Evolutionary conservation across 2,888 invertebrate genomes (phyloP), one percentile per base, ranked within the genome.

Genomic region (Rutpela maculata): DNA sequence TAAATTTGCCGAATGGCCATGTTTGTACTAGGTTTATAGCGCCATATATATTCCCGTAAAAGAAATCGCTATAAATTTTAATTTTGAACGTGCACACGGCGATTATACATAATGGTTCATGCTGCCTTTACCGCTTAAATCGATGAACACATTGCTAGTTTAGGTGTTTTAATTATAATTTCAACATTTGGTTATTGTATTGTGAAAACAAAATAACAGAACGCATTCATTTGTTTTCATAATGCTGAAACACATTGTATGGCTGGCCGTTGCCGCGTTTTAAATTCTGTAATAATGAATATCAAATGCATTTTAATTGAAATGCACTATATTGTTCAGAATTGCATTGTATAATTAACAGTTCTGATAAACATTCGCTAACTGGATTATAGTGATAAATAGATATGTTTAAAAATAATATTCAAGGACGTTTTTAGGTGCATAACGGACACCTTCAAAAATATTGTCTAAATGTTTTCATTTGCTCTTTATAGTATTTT

Each of bases 101-200:
- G 75, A 78, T 80, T 79, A 80, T 76, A 73, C 75, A 72, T 76
- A 78, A 80, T 80, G 80, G 76, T 70, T 77, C 31, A n/a, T 26
- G 60, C 60, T 55, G 38, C 62, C 62, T 55, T 22, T 50, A 35
- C 56, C 50, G 22, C 57, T 66, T 22, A 75, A 82, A 82, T 82
- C 78, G 78, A 82, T 79, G 74, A 71, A 9, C 50, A 50, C n/a
- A n/a, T 43, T 72, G 74, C 75, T 78, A 82, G 76, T 77, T 79
- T 73, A 78, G 77, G 71, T 78, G 78, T 81, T 81, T 80, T 81
- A 80, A 80, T 81, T 82, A 82, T 82, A 82, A 82, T 82, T 80
- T 70, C 80, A 74, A 78, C 80, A 75, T 82, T 81, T 74, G 69
- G 38, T 75, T 76, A 75, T 76, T 78, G 81, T 80, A 78, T 80